Evolutionary conservation across 2,888 invertebrate species (phyloP).

Genomic region (Kryphioiulus occultus): DNA sequence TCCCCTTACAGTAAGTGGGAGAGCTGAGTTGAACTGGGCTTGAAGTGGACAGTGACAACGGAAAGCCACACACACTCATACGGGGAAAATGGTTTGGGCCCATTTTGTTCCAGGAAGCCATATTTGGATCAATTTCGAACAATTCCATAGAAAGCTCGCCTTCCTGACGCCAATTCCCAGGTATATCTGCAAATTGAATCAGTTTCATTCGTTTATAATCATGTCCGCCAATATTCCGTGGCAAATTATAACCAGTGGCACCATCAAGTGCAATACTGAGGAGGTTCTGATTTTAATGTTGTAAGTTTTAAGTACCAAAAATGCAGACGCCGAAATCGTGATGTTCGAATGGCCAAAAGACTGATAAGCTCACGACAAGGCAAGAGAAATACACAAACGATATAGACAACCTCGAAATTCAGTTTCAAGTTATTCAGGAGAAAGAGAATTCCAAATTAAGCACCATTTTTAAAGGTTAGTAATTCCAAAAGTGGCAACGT

Average conservation of each 20-base stretch:
- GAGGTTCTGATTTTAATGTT: background rate
- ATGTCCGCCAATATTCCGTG: background rate
- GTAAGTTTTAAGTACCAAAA: background rate
- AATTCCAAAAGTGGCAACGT: background rate
- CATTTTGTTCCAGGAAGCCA: conserved; percentile 40
- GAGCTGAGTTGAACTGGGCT: conserved; percentile 27
- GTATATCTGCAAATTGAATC: conserved; percentile 36
- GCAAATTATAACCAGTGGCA: background rate
- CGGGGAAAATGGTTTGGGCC: conserved; percentile 26
- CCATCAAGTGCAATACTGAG: background rate
- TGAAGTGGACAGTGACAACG: background rate
- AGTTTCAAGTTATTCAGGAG: background rate
- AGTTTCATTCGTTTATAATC: conserved; percentile 39
- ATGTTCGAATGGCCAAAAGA: conserved; percentile 12
- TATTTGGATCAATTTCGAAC: conserved; percentile 40
- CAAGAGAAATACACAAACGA: background rate
- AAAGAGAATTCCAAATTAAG: background rate
- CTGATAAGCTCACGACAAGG: background rate
- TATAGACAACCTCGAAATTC: background rate
- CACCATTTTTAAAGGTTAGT: background rate
- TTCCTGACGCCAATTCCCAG: conserved; percentile 39
- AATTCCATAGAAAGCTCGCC: conserved; percentile 38
- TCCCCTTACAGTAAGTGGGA: conserved; percentile 13
- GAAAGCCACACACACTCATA: conserved; percentile 21
- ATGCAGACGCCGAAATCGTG: background rate